Evolutionary conservation across 2,113 vertebrate genomes (phyloP).

Genomic region (Pelodiscus sinensis): DNA sequence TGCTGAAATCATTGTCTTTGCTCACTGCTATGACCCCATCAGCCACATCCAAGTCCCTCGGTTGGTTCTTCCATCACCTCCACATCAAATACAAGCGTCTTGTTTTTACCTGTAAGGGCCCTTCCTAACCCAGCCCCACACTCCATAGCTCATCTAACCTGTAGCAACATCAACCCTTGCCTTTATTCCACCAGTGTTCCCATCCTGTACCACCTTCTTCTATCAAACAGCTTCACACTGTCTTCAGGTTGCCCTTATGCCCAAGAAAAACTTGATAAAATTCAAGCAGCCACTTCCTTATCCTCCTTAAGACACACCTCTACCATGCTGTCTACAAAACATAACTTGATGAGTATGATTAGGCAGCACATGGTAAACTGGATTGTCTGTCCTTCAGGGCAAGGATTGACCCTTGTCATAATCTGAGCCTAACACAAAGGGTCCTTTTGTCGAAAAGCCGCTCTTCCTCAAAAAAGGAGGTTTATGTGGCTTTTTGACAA

Average conservation of each 20-base stretch:
- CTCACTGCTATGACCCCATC: not conserved
- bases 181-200: not conserved
- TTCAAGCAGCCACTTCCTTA: not conserved
- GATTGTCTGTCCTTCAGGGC: not conserved
- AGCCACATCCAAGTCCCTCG: not conserved
- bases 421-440: not conserved
- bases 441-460: too few species aligned
- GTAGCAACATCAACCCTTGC: not conserved
- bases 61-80: too few species aligned
- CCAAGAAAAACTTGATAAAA: not conserved
- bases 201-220: not conserved
- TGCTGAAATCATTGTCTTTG: not conserved
- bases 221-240: rapidly evolving
- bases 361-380: too few species aligned
- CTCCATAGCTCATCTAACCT: too few species aligned
- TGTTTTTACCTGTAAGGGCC: too few species aligned
- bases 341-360: too few species aligned
- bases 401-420: not conserved
- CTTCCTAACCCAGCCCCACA: too few species aligned
- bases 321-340: not conserved
- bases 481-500: too few species aligned
- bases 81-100: too few species aligned
- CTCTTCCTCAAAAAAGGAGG: too few species aligned
- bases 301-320: not conserved
- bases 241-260: not conserved